phyloP scores from a whole-genome alignment of 1,140 invertebrate species.

The Plectrocnemia conspersa region DNA sequence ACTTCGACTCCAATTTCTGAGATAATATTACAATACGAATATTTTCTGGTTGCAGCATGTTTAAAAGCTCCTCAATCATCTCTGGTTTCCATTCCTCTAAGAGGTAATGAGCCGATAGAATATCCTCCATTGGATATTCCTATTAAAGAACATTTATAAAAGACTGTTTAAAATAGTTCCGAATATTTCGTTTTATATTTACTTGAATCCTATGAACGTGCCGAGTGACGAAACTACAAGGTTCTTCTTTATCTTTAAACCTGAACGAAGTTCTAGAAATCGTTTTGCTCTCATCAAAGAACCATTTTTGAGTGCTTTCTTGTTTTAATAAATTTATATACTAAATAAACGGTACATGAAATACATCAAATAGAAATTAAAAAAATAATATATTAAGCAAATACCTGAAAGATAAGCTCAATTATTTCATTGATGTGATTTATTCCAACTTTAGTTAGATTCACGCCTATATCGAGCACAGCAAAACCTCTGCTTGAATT shows the following conservation, averaged over 20 bases:
- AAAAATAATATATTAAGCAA: neutral
- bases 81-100: slow-evolving; percentile 82
- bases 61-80: slow-evolving; percentile 68
- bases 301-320: slow-evolving; percentile 76
- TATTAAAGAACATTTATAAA: slow-evolving; percentile 47
- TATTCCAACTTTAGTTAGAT: slow-evolving; percentile 89
- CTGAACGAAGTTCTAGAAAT: slow-evolving; percentile 77
- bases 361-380: no score
- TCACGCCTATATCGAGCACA: slow-evolving; percentile 84
- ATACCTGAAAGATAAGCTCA: slow-evolving; percentile 72
- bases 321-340: slow-evolving; percentile 81
- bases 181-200: no score
- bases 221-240: slow-evolving; percentile 63
- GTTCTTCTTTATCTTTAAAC: slow-evolving; percentile 87
- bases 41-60: slow-evolving; percentile 73
- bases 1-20: slow-evolving; percentile 64
- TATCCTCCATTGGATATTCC: slow-evolving; percentile 82
- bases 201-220: slow-evolving; percentile 62
- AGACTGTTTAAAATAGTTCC: neutral
- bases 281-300: slow-evolving; percentile 83
- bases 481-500: slow-evolving; percentile 77
- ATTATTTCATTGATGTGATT: slow-evolving; percentile 84
- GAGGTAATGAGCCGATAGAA: slow-evolving; percentile 71
- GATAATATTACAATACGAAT: slow-evolving; percentile 70
- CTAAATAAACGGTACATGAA: slow-evolving; percentile 53